Percentiles rank a stretch among this genome's conserved stretches.
These are phyloP conservation scores for Episyrphus balteatus DNA, from an alignment of 1,140 invertebrate genomes.

Conservation along the genomic window DNA sequence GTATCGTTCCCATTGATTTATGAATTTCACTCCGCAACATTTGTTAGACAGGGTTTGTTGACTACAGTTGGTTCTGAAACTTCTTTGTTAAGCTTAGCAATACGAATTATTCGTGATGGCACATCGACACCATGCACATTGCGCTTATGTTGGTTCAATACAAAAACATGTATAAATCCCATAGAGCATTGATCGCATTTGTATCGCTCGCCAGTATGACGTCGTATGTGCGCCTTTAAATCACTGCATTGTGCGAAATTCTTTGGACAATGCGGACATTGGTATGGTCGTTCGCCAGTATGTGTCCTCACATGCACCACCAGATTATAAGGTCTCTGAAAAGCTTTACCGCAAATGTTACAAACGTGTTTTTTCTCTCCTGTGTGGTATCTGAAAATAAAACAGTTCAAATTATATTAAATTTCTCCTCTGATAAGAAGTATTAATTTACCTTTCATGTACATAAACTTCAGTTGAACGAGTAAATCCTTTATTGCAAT, in stretches of 20 bases:
- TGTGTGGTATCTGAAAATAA: not conserved
- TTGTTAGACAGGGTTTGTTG: too few relatives aligned
- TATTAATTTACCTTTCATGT: conserved; percentile 21
- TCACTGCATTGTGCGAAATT: not conserved
- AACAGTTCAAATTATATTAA: not conserved
- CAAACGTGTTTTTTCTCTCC: not conserved
- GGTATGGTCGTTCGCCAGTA: not conserved
- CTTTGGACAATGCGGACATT: not conserved
- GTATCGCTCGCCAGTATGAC: not conserved
- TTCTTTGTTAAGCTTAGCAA: too few relatives aligned
- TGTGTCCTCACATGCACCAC: not conserved
- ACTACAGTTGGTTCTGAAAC: too few relatives aligned
- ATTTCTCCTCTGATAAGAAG: not conserved
- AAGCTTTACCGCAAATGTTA: not conserved
- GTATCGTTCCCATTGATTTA: too few relatives aligned
- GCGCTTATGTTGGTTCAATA: not conserved
- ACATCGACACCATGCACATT: not conserved
- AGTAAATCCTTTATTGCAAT: conserved; percentile 38
- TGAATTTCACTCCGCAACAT: too few relatives aligned
- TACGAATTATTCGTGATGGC: not conserved
- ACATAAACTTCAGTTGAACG: conserved; percentile 40
- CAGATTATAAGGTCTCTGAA: not conserved
- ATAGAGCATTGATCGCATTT: not conserved
- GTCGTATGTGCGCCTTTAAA: not conserved
- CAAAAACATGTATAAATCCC: not conserved